Percentiles rank a stretch among this genome's conserved stretches.
Evolutionary conservation across 2,888 invertebrate species (phyloP).

Genomic region (Vanessa cardui): DNA sequence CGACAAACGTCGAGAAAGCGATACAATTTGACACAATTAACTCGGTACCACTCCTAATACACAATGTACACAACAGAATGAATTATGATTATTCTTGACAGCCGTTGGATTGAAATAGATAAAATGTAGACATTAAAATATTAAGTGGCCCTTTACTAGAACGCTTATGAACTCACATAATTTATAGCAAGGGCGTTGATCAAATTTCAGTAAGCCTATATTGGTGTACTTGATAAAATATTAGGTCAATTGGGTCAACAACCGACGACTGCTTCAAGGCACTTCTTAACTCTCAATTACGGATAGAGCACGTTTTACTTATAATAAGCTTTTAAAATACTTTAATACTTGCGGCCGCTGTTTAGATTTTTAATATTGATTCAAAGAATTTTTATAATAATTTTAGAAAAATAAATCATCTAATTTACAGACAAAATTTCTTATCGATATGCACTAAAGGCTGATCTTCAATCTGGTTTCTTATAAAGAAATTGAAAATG

Average conservation of each 20-base stretch:
- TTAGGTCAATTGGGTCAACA: slow-evolving; percentile 30
- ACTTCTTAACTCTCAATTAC: slow-evolving; percentile 1
- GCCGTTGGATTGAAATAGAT: slow-evolving; percentile 25
- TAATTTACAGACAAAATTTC: too few relatives aligned
- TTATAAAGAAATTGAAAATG: too few relatives aligned
- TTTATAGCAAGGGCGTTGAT: slow-evolving; percentile 18
- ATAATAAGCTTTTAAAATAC: too few relatives aligned
- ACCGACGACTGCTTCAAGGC: slow-evolving; percentile 11
- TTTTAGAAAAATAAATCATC: too few relatives aligned
- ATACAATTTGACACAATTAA: slow-evolving; percentile 38
- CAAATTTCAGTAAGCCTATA: slow-evolving; percentile 20
- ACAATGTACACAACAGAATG: slow-evolving; percentile 26
- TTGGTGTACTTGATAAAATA: slow-evolving; percentile 24
- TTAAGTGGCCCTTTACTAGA: slow-evolving; percentile 18
- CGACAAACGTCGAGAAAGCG: slow-evolving; percentile 34
- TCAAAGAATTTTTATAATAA: too few relatives aligned
- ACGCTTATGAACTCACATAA: slow-evolving; percentile 16
- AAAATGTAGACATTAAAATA: slow-evolving; percentile 24
- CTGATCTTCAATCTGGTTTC: too few relatives aligned
- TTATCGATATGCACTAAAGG: too few relatives aligned
- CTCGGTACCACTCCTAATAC: slow-evolving; percentile 11
- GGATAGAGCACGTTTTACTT: not conserved
- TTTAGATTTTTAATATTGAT: too few relatives aligned
- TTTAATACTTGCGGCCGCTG: too few relatives aligned
- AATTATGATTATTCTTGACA: slow-evolving; percentile 37